Evolutionary conservation across 2,113 vertebrate species (phyloP), one percentile per base, ranked within the genome.

Genomic region (Gobio gobio): DNA sequence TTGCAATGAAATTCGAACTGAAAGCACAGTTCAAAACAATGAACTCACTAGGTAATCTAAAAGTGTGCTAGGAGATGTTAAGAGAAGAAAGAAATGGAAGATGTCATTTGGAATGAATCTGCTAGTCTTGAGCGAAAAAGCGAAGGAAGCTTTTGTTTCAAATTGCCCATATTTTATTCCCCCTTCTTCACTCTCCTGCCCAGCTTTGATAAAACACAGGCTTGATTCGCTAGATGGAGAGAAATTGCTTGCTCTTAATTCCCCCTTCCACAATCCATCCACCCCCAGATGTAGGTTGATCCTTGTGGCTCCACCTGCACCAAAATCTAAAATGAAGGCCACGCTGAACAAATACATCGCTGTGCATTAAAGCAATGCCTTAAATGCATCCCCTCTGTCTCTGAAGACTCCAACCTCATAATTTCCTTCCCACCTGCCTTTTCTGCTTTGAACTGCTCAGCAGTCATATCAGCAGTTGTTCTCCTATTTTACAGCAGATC

Each of bases 341-440:
- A 33, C 54, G 13, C 61, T 87, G 70, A 87, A 87, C 86, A 88
- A 90, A 90, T 83, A 79, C 73, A 90, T 89, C 79, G 43, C 82
- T 87, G 83, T 82, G 78, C 68, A 80, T 33, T 61, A 61, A 78
- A 86, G 77, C 58, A 85, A 82, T 73, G 54, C 72, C 79, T 56
- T 79, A 75, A 77, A 64, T 51, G 49, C 64, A 36, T 49, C 58
- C 58, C 43, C 29, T 68, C 56, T 36, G 58, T 59, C 54, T 86
- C 58, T 88, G 84, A 88, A 80, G 81, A 86, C 64, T 33, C 49
- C 81, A 51, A 56, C 64, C 83, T 85, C 59, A 83, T 85, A 56
- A 80, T 76, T 72, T 87, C 59, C 26, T 64, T 56, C 33, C 61
- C 82, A 47, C n/a, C 59, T 54, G 64, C 59, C 36, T 22, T 75